A percentile compares a stretch with the other conserved stretches of the same genome.
phyloP scores from a whole-genome alignment of 35 echinoderm and acorn worm genomes.

The Apostichopus parvimensis region DNA sequence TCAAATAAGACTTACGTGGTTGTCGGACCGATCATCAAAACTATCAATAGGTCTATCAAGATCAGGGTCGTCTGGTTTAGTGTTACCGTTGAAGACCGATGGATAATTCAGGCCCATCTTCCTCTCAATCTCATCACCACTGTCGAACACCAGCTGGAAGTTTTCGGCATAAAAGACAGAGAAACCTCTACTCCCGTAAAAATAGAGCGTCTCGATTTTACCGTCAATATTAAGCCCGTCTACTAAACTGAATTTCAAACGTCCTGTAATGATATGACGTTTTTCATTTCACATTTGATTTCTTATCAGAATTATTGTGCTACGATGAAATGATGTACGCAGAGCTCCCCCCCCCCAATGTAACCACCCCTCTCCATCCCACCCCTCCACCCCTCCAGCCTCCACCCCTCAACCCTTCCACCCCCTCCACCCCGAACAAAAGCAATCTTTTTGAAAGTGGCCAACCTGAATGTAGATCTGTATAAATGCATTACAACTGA shows the following conservation, averaged over 20 bases:
- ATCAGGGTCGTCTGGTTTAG: slow-evolving; percentile 56
- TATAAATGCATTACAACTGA: no score
- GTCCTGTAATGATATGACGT: slow-evolving; percentile 38
- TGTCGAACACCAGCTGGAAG: slow-evolving; percentile 67
- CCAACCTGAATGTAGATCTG: no score
- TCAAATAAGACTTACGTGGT: slow-evolving; percentile 54
- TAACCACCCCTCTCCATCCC: neutral
- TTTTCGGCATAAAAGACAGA: slow-evolving; percentile 68
- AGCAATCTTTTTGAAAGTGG: no score
- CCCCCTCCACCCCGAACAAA: no score
- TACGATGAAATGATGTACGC: no score
- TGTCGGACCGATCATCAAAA: slow-evolving; percentile 77
- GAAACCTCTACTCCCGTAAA: slow-evolving; percentile 69
- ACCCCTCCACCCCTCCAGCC: neutral
- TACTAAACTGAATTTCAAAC: slow-evolving; percentile 69
- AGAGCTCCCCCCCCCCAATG: no score
- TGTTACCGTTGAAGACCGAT: slow-evolving; percentile 73
- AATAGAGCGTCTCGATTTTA: slow-evolving; percentile 62
- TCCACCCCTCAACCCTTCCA: neutral
- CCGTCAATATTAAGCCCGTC: slow-evolving; percentile 51
- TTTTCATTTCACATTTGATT: no score
- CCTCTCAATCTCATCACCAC: slow-evolving; percentile 81
- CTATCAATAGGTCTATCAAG: slow-evolving; percentile 64
- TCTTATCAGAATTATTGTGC: no score
- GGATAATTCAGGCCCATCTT: slow-evolving; percentile 62